Percentiles rank a stretch among this genome's conserved stretches.
These are phyloP conservation scores for Tolypeutes matacus DNA, from an alignment of 2,797 vertebrate species.

Conservation along the genomic window DNA sequence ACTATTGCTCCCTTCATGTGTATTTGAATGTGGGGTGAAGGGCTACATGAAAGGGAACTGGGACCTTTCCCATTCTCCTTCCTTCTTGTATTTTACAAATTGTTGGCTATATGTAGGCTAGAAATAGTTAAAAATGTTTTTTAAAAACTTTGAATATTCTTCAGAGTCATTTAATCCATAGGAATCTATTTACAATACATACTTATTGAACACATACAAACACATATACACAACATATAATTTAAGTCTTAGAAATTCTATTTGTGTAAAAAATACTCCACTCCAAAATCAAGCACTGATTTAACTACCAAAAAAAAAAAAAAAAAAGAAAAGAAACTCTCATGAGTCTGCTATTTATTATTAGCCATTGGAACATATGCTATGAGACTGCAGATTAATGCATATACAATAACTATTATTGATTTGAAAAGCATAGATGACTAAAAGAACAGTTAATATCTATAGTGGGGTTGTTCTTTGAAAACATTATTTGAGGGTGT, in stretches of 20 bases:
- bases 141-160: background rate
- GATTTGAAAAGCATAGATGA: background rate
- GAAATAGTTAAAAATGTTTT: background rate
- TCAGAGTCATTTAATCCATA: background rate
- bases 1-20: background rate
- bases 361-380: background rate
- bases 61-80: background rate
- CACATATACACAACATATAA: background rate
- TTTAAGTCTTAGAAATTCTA: background rate
- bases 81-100: background rate
- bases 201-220: background rate
- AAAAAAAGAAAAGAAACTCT: background rate
- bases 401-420: background rate
- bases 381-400: background rate
- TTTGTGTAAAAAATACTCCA: background rate
- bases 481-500: background rate
- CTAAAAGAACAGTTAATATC: background rate
- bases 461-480: background rate
- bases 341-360: background rate
- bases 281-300: background rate
- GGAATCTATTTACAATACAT: background rate
- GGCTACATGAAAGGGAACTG: background rate
- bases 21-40: background rate
- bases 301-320: background rate
- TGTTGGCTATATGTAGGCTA: background rate